A percentile compares a stretch with the other conserved stretches of the same genome.
phyloP scores from a whole-genome alignment of 92 coral and sea anemone genomes.

The Phenganax marumi region DNA sequence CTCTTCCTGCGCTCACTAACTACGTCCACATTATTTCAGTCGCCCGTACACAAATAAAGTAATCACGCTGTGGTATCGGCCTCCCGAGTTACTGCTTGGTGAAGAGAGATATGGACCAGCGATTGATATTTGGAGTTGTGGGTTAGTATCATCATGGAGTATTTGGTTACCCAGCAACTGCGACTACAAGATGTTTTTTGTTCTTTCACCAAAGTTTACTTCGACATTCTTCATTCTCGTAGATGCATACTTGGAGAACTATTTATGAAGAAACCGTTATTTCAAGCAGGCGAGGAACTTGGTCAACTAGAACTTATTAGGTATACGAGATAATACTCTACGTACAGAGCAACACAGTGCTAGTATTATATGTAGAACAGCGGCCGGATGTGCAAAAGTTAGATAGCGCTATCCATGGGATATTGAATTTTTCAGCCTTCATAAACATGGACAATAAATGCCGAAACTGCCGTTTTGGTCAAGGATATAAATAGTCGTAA shows the following conservation, averaged over 20 bases:
- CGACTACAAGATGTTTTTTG: neutral
- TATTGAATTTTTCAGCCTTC: too few relatives aligned
- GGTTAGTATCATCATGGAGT: constrained; percentile 55
- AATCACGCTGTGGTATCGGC: constrained; percentile 96
- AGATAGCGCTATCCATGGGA: too few relatives aligned
- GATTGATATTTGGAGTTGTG: constrained; percentile 99
- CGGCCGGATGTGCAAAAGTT: too few relatives aligned
- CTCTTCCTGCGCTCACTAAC: neutral
- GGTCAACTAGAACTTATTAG: constrained; percentile 97
- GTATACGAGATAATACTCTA: constrained; percentile 40
- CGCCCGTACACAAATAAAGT: constrained; percentile 98
- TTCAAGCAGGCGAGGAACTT: constrained; percentile 92
- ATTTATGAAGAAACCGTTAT: constrained; percentile 92
- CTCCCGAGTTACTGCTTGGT: constrained; percentile 94
- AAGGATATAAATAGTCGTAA: too few relatives aligned
- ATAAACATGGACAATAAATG: too few relatives aligned
- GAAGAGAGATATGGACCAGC: constrained; percentile 98
- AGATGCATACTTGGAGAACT: constrained; percentile 97
- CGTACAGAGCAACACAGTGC: too few relatives aligned
- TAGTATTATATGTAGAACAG: too few relatives aligned
- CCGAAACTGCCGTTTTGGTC: too few relatives aligned
- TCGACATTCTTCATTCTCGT: neutral
- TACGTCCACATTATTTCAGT: constrained; percentile 35
- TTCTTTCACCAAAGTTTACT: neutral
- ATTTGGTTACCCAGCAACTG: neutral